These are phyloP conservation scores for Selene dorsalis DNA, from an alignment of 2,797 vertebrate genomes.

Conservation along the genomic window DNA sequence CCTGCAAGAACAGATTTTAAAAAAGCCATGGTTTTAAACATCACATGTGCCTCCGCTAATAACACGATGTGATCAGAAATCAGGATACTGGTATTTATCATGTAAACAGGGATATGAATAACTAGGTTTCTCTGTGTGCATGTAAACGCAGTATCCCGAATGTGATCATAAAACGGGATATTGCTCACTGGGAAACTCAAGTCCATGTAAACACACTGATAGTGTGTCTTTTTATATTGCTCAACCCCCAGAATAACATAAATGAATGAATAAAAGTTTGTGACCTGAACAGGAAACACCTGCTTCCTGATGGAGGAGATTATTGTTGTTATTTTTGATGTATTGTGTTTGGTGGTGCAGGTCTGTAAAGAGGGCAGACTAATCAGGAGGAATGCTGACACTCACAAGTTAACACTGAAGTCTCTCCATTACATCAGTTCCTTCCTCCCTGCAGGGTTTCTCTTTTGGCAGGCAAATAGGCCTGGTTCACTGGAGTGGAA, in stretches of 20 bases:
- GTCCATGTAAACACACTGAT: too few species aligned
- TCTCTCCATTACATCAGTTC: neutral
- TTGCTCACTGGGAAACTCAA: too few species aligned
- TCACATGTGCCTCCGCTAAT: too few species aligned
- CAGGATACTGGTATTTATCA: too few species aligned
- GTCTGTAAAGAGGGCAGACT: neutral
- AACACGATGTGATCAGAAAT: too few species aligned
- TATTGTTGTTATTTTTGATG: neutral
- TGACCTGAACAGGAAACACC: neutral
- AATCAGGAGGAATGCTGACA: conserved; percentile 4
- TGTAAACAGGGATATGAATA: too few species aligned
- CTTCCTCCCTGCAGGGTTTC: neutral
- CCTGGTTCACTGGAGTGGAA: conserved; percentile 40
- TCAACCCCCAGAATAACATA: neutral
- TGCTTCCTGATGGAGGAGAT: neutral
- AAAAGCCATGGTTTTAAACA: too few species aligned
- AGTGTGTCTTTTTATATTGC: too few species aligned
- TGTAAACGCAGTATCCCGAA: too few species aligned
- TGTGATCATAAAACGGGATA: too few species aligned
- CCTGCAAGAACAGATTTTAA: too few species aligned
- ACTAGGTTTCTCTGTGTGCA: too few species aligned
- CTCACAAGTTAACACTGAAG: conserved; percentile 23
- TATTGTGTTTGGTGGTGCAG: neutral
- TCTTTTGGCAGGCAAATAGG: conserved; percentile 11
- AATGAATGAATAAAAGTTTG: neutral